A percentile compares a stretch with the other conserved stretches of the same genome.
These are phyloP conservation scores for Andrena praecox DNA, from an alignment of 2,888 invertebrate genomes.

Conservation along the genomic window DNA sequence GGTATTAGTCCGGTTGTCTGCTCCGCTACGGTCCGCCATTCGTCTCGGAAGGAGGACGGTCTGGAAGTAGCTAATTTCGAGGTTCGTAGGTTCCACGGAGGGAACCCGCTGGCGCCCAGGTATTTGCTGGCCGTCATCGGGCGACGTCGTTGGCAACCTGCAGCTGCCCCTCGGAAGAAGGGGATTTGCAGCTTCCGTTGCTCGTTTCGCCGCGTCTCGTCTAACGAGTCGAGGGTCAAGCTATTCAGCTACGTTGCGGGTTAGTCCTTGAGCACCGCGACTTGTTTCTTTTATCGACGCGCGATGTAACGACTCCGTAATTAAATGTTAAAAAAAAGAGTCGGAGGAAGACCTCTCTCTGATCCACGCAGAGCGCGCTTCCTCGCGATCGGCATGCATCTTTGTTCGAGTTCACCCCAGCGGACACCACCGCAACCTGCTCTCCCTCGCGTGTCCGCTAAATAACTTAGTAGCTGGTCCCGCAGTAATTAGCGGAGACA, in stretches of 20 bases:
- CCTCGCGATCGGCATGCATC: slow-evolving; percentile 56
- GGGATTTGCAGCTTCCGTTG: slow-evolving; percentile 19
- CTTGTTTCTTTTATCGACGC: not conserved
- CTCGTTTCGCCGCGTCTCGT: not conserved
- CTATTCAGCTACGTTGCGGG: not conserved
- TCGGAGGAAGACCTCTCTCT: not conserved
- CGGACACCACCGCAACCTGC: slow-evolving; percentile 25
- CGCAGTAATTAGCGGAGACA: slow-evolving; percentile 63
- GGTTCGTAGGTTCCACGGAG: slow-evolving; percentile 39
- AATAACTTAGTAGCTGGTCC: slow-evolving; percentile 67
- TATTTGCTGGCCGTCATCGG: slow-evolving; percentile 47
- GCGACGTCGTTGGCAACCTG: slow-evolving; percentile 15
- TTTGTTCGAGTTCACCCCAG: slow-evolving; percentile 42
- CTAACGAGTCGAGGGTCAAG: not conserved
- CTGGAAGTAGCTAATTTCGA: slow-evolving; percentile 69
- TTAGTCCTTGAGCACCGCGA: not conserved
- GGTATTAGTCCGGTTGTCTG: slow-evolving; percentile 61
- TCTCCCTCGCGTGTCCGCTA: slow-evolving; percentile 56
- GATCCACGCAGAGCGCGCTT: slow-evolving; percentile 19
- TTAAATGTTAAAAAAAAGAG: no score
- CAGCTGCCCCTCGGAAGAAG: slow-evolving; percentile 5
- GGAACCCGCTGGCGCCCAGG: slow-evolving; percentile 34
- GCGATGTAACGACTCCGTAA: no score
- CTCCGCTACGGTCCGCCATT: slow-evolving; percentile 51
- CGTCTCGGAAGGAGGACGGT: slow-evolving; percentile 61